These are phyloP conservation scores for Monarcha castaneiventris DNA, from an alignment of 2,113 vertebrate genomes.

Conservation along the genomic window DNA sequence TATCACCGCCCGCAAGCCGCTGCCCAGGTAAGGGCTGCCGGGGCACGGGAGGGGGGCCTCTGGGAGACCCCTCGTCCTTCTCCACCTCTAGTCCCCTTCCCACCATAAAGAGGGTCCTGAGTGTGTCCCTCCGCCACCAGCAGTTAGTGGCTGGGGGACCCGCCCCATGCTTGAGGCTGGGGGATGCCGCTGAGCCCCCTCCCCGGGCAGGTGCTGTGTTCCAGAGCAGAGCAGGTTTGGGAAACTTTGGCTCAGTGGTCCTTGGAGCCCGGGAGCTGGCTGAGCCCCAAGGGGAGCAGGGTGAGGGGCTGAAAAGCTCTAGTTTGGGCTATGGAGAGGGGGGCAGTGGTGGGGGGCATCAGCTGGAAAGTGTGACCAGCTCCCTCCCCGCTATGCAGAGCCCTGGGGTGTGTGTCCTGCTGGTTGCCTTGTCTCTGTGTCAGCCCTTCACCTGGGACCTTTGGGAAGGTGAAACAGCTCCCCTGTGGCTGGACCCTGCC, in stretches of 20 bases:
- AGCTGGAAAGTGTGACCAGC: background rate
- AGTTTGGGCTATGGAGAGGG: background rate
- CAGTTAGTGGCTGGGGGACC: background rate
- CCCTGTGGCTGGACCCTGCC: background rate
- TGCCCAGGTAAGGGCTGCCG: constrained; percentile 76
- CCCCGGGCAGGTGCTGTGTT: background rate
- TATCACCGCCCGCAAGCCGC: constrained; percentile 85
- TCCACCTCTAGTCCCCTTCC: background rate
- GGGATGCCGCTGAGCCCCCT: background rate
- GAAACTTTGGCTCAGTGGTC: background rate
- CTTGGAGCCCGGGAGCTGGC: background rate
- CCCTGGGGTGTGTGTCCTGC: background rate
- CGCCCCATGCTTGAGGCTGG: background rate
- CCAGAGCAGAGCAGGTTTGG: background rate
- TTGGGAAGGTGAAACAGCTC: background rate
- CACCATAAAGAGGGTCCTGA: background rate
- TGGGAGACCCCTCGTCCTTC: background rate
- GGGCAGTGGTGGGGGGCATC: background rate
- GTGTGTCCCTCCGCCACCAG: fast-evolving
- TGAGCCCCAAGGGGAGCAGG: background rate
- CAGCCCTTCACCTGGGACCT: background rate
- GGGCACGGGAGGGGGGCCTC: background rate
- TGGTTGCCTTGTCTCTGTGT: background rate
- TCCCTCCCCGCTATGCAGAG: background rate
- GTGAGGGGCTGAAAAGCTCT: background rate